These are phyloP conservation scores for Allochrocebus solatus DNA, from an alignment of 2,797 vertebrate genomes.

Conservation along the genomic window DNA sequence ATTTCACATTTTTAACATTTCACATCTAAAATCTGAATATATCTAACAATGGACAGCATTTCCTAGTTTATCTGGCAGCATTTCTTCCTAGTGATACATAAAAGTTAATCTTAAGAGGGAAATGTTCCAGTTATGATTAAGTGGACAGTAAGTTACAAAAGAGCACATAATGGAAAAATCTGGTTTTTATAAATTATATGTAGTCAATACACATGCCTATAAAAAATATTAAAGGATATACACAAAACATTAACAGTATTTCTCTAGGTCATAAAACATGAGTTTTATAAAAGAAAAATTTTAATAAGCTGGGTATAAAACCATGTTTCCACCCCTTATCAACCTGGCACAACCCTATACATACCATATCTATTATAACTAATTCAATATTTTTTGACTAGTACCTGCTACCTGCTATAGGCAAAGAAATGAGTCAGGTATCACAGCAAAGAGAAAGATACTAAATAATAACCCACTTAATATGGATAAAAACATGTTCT, in stretches of 20 bases:
- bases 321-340: neutral
- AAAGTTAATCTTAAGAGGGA: conserved; percentile 12
- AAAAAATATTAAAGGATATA: neutral
- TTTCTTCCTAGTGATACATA: conserved; percentile 7
- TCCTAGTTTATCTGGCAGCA: neutral
- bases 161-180: neutral
- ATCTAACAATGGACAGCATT: neutral
- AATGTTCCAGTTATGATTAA: neutral
- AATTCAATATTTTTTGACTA: neutral
- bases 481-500: conserved; percentile 26
- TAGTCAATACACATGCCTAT: neutral
- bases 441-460: neutral
- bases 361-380: neutral
- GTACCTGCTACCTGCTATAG: neutral
- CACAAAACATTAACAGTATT: neutral
- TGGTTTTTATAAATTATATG: neutral
- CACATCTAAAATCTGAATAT: conserved; percentile 14
- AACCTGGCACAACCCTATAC: neutral
- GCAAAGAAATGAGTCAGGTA: conserved; percentile 14
- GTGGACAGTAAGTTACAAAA: neutral
- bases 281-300: neutral
- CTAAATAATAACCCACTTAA: neutral
- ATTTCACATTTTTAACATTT: neutral
- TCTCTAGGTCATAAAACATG: neutral
- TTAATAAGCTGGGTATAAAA: neutral